Base-by-base conservation (phyloP, 2,888 invertebrate genomes). In the Lobophora halterata region DNA sequence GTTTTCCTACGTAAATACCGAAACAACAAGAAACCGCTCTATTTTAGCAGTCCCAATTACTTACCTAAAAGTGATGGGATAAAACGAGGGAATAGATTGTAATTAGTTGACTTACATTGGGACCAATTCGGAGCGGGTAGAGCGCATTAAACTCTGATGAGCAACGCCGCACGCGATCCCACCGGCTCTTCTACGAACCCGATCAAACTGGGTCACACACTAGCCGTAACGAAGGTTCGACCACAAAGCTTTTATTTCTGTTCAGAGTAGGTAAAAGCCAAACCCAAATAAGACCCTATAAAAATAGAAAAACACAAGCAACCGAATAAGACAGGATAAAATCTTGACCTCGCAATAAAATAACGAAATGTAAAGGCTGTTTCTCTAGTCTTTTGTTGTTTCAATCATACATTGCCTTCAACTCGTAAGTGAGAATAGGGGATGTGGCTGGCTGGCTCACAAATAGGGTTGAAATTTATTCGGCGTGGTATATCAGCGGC, bases 401-500 rank as follows among this genome's bases (percentile, higher is more conserved):
- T 56, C 53, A 49, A 58, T 59, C 57, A 57, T 56, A 52, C 38
- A 45, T 39, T 38, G 52, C 46, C 52, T 52, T 43, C 53, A 52
- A 52, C 52, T 50, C 53, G 50, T 44, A 46, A 46, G 49, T 52
- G 51, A 46, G 52, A 54, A 63, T 42, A 55, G 52, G 52, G 52
- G 61, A 62, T 69, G 69, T 65, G 67, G 62, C 59, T 66, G 67
- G 62, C 59, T 66, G 58, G 64, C 67, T 65, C 67, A 71, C 76
- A 79, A 81, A 80, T 79, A 75, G 71, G 73, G 67, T 55, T 54
- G 65, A 71, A 75, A 81, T 81, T 79, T 81, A 82, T 81, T 71
- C 68, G 69, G 58, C 67, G 62, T 62, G 62, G 64, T 69, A 71
- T 68, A n/a, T n/a, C n/a, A n/a, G n/a, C n/a, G n/a, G n/a, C n/a